Base-by-base conservation (phyloP, 2,113 vertebrate genomes). In the Benitochromis conjunctus region DNA sequence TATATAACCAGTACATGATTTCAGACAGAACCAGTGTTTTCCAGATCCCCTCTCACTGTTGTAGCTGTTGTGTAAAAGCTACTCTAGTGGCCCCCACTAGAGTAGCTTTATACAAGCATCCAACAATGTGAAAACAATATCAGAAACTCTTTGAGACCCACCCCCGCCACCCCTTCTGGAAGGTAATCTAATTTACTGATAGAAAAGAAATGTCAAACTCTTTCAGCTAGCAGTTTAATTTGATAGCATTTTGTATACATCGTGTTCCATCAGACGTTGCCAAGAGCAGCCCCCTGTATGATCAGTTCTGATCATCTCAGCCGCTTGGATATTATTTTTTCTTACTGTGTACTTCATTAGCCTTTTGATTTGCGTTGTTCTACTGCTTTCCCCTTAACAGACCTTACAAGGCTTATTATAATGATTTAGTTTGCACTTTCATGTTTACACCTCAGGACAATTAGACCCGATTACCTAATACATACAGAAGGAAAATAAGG, bases 381-480 rank as follows among this genome's bases (percentile, higher is more conserved):
- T 79, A 38, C 11, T 24, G 80, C 57, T 77, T 66, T 56, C 19
- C 64, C 89, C 36, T 4, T 38, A 48, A 83, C 21, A 85, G 36
- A 82, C 54, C 57, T 81, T 64, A 78, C 34, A 4, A 58, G 18
- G 57, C 81, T 92, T 56, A 86, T 92, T 89, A 85, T 79, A 77
- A 89, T 86, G 82, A 91, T 90, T 92, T 91, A 88, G 55, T 87
- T 69, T 88, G 79, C 79, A 86, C 38, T 79, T 89, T 85, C 13
- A 87, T 95, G 88, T 94, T 95, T 88, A 91, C 83, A 90, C 87
- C 89, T 54, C 62, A 74, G 84, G 89, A 87, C 87, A 91, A 89
- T 81, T 81, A 78, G 71, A 86, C 38, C 85, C 80, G 82, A 85
- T 90, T 91, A 85, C 64, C 54, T 81, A 86, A 87, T 90, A 82